phyloP scores from a whole-genome alignment of 2,113 vertebrate genomes.

The Chamaetylas fuelleborni region DNA sequence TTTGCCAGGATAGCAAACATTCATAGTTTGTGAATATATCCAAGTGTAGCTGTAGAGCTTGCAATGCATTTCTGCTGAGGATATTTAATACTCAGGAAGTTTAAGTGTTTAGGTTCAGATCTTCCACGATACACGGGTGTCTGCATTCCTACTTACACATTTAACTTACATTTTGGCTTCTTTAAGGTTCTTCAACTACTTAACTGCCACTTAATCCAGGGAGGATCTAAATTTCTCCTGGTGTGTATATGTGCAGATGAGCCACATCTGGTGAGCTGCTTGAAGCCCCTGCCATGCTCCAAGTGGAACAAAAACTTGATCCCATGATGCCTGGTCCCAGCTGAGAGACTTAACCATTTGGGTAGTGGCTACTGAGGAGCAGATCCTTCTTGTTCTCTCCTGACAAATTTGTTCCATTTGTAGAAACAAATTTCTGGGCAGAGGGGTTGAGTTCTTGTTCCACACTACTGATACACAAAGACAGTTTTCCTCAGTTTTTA shows the following conservation, averaged over 20 bases:
- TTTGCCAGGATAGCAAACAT: neutral
- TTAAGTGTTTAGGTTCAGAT: neutral
- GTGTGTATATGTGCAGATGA: neutral
- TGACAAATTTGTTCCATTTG: neutral
- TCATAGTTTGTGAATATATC: neutral
- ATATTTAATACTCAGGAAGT: neutral
- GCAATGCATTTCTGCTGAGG: neutral
- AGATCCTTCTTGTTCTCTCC: neutral
- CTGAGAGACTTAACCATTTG: neutral
- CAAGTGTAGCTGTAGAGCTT: neutral
- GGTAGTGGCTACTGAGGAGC: neutral
- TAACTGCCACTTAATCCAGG: neutral
- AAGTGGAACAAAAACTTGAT: neutral
- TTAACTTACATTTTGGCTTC: neutral
- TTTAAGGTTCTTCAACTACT: neutral
- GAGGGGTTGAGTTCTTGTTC: neutral
- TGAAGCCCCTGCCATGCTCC: neutral
- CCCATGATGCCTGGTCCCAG: neutral
- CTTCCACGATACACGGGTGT: neutral
- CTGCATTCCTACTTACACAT: neutral
- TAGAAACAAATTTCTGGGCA: neutral
- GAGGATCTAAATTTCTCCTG: neutral
- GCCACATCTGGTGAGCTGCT: neutral
- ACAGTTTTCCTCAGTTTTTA: neutral
- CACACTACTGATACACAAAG: neutral